These are phyloP conservation scores for Fragum whitleyi DNA, from an alignment of 2,888 invertebrate genomes.

Conservation along the genomic window DNA sequence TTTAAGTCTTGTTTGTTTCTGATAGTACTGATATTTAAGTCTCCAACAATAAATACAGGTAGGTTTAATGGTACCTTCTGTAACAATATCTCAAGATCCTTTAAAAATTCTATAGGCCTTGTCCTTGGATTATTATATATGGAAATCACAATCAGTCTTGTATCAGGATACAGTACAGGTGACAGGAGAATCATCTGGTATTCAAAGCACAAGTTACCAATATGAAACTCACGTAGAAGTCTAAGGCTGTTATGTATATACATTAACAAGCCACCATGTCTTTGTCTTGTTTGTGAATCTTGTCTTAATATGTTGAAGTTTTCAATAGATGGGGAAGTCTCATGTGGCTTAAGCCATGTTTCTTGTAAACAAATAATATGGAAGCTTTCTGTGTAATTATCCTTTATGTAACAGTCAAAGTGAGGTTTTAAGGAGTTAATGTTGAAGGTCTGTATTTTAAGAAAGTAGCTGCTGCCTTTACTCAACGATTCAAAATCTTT, in stretches of 20 bases:
- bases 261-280: not conserved
- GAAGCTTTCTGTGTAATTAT: not conserved
- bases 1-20: not conserved
- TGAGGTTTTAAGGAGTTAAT: conserved; percentile 16
- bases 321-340: not conserved
- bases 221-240: not conserved
- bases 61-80: conserved; percentile 25
- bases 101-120: conserved; percentile 19
- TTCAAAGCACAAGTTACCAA: not conserved
- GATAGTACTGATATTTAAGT: conserved; percentile 28
- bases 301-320: not conserved
- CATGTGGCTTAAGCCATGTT: conserved; percentile 37
- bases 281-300: not conserved
- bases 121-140: conserved; percentile 40
- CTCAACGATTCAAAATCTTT: not conserved
- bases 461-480: not conserved
- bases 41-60: conserved; percentile 36
- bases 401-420: not conserved
- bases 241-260: not conserved
- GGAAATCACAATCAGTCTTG: conserved; percentile 14
- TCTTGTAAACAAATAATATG: conserved; percentile 41
- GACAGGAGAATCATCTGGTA: conserved; percentile 10
- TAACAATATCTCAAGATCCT: conserved; percentile 34
- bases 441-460: conserved; percentile 11
- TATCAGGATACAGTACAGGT: not conserved